Evolutionary conservation across 2,888 invertebrate genomes (phyloP).

Genomic region (Sarcophaga caerulescens): DNA sequence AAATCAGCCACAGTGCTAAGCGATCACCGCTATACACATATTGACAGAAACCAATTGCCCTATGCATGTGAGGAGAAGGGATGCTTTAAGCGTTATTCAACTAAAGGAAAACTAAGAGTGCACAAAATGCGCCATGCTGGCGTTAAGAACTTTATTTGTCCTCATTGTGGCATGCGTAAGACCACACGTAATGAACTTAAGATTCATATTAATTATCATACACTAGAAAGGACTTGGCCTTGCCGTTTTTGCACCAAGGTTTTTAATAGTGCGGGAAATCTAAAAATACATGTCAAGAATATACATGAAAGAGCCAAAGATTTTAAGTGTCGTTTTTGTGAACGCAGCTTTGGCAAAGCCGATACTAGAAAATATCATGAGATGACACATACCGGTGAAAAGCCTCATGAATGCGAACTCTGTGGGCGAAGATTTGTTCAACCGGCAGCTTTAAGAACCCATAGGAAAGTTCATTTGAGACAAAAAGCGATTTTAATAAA

Average conservation of each 20-base stretch:
- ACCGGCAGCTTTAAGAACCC: slow-evolving; percentile 75
- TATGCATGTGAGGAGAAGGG: slow-evolving; percentile 72
- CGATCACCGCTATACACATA: slow-evolving; percentile 76
- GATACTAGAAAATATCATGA: slow-evolving; percentile 78
- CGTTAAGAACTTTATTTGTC: slow-evolving; percentile 77
- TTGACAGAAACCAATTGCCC: slow-evolving; percentile 74
- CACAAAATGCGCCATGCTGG: slow-evolving; percentile 78
- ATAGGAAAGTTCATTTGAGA: slow-evolving; percentile 74
- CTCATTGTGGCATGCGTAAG: slow-evolving; percentile 76
- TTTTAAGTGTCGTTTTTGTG: slow-evolving; percentile 76
- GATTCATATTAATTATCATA: slow-evolving; percentile 78
- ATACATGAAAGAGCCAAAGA: slow-evolving; percentile 76
- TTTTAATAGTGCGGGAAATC: slow-evolving; percentile 76
- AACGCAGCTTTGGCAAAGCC: slow-evolving; percentile 76
- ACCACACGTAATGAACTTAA: slow-evolving; percentile 77
- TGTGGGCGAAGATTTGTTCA: slow-evolving; percentile 77
- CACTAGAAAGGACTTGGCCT: slow-evolving; percentile 76
- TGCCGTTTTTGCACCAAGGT: slow-evolving; percentile 76
- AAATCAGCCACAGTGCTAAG: slow-evolving; percentile 73
- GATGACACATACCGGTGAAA: slow-evolving; percentile 79
- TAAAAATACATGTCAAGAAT: slow-evolving; percentile 74
- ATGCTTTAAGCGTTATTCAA: slow-evolving; percentile 74
- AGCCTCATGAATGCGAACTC: slow-evolving; percentile 75
- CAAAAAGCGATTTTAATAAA: slow-evolving; percentile 33
- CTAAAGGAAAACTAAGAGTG: slow-evolving; percentile 75